phyloP scores from a whole-genome alignment of 2,797 vertebrate species.

The Dermochelys coriacea region DNA sequence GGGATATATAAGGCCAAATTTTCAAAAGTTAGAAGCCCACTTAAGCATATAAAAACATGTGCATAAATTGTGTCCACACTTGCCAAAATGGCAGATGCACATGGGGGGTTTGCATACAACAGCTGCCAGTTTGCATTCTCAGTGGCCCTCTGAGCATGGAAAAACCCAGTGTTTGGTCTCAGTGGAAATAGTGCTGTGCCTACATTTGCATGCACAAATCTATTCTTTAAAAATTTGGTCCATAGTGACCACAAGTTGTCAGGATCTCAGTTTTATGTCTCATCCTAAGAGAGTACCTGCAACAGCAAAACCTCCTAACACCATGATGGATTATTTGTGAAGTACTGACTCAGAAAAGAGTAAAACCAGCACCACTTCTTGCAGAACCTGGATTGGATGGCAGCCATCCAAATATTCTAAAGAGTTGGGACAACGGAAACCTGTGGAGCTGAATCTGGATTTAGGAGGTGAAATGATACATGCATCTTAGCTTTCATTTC shows the following conservation, averaged over 20 bases:
- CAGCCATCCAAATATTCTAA: background rate
- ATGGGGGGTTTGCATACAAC: background rate
- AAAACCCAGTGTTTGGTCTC: background rate
- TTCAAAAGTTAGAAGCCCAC: slow-evolving; percentile 7
- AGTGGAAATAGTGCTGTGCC: background rate
- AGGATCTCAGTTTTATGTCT: background rate
- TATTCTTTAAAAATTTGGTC: background rate
- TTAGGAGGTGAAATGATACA: background rate
- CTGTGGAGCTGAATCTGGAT: background rate
- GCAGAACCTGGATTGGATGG: background rate
- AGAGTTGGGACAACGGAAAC: background rate
- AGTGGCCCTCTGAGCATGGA: background rate
- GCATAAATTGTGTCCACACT: slow-evolving; percentile 28
- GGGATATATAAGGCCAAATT: slow-evolving; percentile 13
- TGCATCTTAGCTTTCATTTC: background rate
- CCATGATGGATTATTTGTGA: background rate
- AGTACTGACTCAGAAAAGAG: background rate
- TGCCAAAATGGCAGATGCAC: slow-evolving; percentile 26
- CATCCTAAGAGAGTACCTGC: background rate
- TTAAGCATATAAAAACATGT: slow-evolving; percentile 44
- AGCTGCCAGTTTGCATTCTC: background rate
- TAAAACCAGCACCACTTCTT: background rate
- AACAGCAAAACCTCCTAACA: background rate
- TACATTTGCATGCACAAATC: background rate
- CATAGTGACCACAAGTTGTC: background rate